A percentile compares a stretch with the other conserved stretches of the same genome.
Evolutionary conservation across 2,888 invertebrate species (phyloP).

Genomic region (Brachypterus glaber): DNA sequence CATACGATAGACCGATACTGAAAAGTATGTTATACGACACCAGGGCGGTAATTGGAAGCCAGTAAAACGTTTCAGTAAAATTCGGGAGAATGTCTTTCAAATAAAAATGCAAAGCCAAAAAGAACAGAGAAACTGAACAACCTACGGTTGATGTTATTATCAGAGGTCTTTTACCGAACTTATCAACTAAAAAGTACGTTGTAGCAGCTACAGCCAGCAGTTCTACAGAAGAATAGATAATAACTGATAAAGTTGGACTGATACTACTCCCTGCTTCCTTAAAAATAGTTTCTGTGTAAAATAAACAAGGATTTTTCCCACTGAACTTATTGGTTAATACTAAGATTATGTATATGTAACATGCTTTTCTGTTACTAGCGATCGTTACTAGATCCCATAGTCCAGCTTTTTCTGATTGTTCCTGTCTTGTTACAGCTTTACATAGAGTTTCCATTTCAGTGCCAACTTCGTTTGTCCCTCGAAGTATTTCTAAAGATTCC

Average conservation of each 20-base stretch:
- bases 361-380: conserved; percentile 51
- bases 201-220: conserved; percentile 44
- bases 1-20: conserved; percentile 44
- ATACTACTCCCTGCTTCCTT: conserved; percentile 40
- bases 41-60: conserved; percentile 44
- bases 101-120: conserved; percentile 41
- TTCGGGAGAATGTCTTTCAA: conserved; percentile 37
- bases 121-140: conserved; percentile 37
- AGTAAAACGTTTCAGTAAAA: conserved; percentile 34
- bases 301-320: conserved; percentile 54
- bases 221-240: conserved; percentile 50
- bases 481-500: conserved; percentile 47
- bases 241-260: conserved; percentile 47
- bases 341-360: conserved; percentile 50
- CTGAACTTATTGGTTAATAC: conserved; percentile 54
- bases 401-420: conserved; percentile 44
- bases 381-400: conserved; percentile 45
- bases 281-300: conserved; percentile 56
- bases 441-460: conserved; percentile 39
- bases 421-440: conserved; percentile 35
- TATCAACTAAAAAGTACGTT: conserved; percentile 49
- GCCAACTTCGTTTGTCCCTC: conserved; percentile 45
- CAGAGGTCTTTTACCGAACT: conserved; percentile 54
- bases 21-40: conserved; percentile 44
- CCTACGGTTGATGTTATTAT: conserved; percentile 47